Evolutionary conservation across 2,113 vertebrate species (phyloP).

Genomic region (Ictalurus furcatus): DNA sequence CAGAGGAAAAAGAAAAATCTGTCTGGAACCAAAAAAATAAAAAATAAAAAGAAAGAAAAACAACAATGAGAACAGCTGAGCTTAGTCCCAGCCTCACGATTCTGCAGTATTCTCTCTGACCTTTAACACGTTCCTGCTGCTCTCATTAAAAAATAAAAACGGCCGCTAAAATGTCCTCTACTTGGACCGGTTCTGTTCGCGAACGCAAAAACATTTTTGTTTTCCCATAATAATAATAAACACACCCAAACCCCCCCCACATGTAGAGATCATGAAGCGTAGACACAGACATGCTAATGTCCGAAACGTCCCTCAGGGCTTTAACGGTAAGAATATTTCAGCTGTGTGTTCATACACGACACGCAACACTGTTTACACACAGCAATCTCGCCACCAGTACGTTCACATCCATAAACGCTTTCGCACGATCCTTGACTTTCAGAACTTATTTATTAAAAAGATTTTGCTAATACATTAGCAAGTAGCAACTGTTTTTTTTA

Average conservation of each 20-base stretch:
- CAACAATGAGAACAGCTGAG: background rate
- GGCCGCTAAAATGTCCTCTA: background rate
- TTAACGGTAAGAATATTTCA: background rate
- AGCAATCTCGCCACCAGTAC: background rate
- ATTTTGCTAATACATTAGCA: background rate
- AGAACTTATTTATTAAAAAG: background rate
- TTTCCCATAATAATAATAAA: background rate
- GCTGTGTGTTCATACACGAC: background rate
- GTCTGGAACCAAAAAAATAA: background rate
- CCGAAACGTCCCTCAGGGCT: background rate
- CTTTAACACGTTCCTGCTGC: background rate
- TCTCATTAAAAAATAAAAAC: background rate
- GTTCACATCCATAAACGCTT: background rate
- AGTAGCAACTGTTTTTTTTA: background rate
- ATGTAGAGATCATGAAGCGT: background rate
- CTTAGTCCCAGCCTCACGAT: background rate
- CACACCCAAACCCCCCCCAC: background rate
- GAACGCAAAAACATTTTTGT: background rate
- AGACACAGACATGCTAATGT: background rate
- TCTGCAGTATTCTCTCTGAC: conserved; percentile 11
- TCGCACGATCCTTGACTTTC: background rate
- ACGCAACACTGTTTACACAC: background rate
- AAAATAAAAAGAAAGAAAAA: background rate
- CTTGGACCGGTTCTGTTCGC: background rate
- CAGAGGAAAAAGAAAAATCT: background rate